Conservation (phyloP, 2,113 vertebrate species). For the Corythornis cristatus region DNA sequence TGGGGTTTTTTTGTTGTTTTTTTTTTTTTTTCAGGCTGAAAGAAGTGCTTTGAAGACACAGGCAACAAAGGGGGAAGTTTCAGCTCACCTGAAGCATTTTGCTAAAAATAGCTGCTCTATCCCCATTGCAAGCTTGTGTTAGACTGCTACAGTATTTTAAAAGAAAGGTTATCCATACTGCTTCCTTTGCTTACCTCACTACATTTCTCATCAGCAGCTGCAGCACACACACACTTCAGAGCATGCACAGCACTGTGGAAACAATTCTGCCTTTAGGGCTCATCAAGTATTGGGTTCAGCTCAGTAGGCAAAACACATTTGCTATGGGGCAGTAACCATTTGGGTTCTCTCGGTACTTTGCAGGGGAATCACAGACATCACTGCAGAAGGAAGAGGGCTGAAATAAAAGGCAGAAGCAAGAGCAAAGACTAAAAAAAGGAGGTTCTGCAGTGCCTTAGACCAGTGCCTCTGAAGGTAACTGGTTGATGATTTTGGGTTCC, state of each 20-base stretch:
- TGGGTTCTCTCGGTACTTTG: background rate
- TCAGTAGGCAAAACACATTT: background rate
- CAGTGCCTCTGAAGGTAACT: background rate
- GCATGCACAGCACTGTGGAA: background rate
- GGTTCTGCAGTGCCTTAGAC: background rate
- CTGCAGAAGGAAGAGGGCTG: background rate
- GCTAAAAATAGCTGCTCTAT: slow-evolving; percentile 45
- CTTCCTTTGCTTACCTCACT: background rate
- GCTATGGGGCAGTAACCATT: background rate
- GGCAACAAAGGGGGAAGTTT: slow-evolving; percentile 41
- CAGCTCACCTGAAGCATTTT: slow-evolving; percentile 22
- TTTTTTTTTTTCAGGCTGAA: background rate
- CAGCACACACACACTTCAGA: background rate
- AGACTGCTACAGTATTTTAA: background rate
- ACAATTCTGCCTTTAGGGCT: background rate
- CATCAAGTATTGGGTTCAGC: background rate
- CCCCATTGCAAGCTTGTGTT: background rate
- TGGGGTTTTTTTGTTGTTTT: no score
- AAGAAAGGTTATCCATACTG: background rate
- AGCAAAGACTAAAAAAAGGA: background rate
- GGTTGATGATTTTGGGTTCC: background rate
- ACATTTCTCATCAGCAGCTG: background rate
- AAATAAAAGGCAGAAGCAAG: background rate
- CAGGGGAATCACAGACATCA: background rate
- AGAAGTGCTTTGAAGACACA: slow-evolving; percentile 44